Percentiles rank a stretch among this genome's conserved stretches.
These are phyloP conservation scores for Cavia porcellus DNA, from an alignment of 2,113 vertebrate species.

Conservation along the genomic window DNA sequence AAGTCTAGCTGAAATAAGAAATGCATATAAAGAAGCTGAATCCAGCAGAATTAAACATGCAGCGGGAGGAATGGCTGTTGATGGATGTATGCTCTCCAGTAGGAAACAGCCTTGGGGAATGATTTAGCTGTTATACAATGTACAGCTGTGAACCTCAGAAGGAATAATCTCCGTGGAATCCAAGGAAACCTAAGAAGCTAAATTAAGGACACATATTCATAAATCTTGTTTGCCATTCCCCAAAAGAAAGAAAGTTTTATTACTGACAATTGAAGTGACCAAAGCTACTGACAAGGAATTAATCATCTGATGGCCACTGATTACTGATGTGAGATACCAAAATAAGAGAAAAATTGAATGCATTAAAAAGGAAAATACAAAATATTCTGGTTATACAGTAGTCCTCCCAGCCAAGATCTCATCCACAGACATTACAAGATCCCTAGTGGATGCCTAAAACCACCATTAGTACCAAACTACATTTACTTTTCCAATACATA, in stretches of 20 bases:
- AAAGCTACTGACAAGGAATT: not conserved
- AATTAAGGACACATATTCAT: not conserved
- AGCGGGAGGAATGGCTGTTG: not conserved
- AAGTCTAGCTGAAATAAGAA: slow-evolving; percentile 37
- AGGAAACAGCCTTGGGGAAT: not conserved
- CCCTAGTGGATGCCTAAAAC: not conserved
- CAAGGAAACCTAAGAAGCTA: not conserved
- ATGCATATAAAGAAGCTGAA: slow-evolving; percentile 15
- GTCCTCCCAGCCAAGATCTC: not conserved
- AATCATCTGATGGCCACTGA: not conserved
- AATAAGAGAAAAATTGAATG: not conserved
- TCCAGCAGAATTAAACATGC: slow-evolving; percentile 1
- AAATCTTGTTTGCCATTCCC: not conserved
- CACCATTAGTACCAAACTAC: not conserved
- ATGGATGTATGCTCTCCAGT: not conserved
- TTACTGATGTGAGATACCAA: not conserved
- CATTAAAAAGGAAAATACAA: not conserved
- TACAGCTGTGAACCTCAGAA: not conserved
- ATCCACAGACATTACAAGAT: not conserved
- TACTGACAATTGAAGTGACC: not conserved
- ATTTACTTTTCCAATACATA: not conserved
- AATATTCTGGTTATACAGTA: not conserved
- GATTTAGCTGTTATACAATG: not conserved
- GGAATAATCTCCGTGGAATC: not conserved
- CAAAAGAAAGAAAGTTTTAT: not conserved